These are phyloP conservation scores for Trimorus sp. DNA, from an alignment of 2,888 invertebrate species.

Conservation along the genomic window DNA sequence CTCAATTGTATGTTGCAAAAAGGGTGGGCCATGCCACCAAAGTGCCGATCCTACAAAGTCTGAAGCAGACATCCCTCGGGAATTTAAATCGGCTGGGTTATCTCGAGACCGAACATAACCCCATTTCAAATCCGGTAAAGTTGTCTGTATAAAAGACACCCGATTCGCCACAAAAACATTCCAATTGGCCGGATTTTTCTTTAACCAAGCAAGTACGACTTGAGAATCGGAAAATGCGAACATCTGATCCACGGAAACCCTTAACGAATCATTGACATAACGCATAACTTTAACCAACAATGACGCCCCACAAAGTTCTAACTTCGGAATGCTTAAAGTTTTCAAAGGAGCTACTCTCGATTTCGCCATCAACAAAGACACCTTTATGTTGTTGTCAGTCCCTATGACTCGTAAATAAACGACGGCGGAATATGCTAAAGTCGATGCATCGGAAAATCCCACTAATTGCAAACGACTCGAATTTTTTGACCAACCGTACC, in stretches of 20 bases:
- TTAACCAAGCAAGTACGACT: conserved; percentile 10
- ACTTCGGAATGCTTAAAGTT: conserved; percentile 1
- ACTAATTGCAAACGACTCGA: background rate
- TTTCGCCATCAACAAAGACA: conserved; percentile 1
- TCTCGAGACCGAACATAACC: background rate
- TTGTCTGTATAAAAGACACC: background rate
- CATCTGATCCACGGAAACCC: background rate
- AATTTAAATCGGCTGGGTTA: background rate
- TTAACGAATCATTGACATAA: background rate
- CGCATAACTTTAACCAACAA: background rate
- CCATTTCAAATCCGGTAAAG: background rate
- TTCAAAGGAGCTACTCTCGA: conserved; percentile 1
- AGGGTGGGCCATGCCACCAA: background rate
- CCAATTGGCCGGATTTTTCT: background rate
- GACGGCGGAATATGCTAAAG: background rate
- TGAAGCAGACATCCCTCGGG: background rate
- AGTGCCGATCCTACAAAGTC: background rate
- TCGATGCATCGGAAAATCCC: conserved; percentile 9
- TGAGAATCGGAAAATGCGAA: conserved; percentile 7
- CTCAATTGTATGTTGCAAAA: background rate
- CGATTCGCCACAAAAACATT: conserved; percentile 15
- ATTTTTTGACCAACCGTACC: background rate
- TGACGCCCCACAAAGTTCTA: conserved; percentile 12
- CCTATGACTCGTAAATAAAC: conserved; percentile 13
- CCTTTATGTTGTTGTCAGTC: background rate